Base-by-base conservation (phyloP, 2,797 vertebrate species). In the Bryconaethiops microstoma region DNA sequence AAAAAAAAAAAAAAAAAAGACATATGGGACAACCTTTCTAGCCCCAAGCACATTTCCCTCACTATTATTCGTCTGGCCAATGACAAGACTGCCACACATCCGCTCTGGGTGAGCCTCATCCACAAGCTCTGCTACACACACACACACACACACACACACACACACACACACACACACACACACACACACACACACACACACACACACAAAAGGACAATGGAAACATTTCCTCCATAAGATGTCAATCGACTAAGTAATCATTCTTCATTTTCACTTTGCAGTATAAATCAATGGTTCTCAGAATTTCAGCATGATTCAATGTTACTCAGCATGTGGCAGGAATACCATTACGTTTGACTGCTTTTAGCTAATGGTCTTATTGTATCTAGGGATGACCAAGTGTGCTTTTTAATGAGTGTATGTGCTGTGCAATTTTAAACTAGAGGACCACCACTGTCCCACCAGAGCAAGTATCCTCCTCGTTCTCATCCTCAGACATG, bases 401-500 rank as follows among this genome's bases (percentile, higher is more conserved):
- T 65, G 21, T 77, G 29, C n/a, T 29, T 74, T 68, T 78, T 67
- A 78, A 74, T 68, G 25, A 63, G 5, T 13, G 23, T 39, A 19
- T 82, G 69, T 77, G 50, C 17, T 40, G 63, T 39, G 17, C 42
- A 16, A 50, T 35, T 40, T 29, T 25, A 13, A 19, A n/a, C 59
- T 45, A 29, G 29, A 29, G 29, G 7, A 64, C 21, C n/a, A 14
- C 97, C 95, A 0, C 94, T 97, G 91, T 99, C 97, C 72, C 82
- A 97, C 98, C 96, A 0, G 94, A 96, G 90, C 29, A 29, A 29
- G 93, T 91, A 68, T 99, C 97, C 42, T 99, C 98, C 86, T 99
- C 97, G 0, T 94, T 98, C 78, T 99, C 96, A 78, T 99, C 97
- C 87, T 98, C 98, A 29, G 29, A 86, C 98, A 92, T 35, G 95